Conservation (phyloP, 2,113 vertebrate species). For the Grammomys surdaster region DNA sequence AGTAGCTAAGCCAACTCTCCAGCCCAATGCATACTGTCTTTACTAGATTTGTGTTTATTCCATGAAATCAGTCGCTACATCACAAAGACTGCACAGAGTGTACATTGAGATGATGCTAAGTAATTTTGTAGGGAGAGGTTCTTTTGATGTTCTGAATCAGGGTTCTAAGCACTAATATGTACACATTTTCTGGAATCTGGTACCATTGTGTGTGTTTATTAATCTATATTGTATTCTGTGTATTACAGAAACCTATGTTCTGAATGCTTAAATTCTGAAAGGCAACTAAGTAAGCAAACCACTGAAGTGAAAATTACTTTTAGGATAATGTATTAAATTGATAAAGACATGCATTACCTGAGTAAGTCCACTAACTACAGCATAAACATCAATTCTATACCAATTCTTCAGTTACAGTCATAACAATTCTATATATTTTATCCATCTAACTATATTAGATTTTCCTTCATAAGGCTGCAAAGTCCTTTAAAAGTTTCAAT, state of each 20-base stretch:
- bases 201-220: neutral
- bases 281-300: constrained; percentile 4
- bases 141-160: neutral
- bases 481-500: neutral
- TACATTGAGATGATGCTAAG: constrained; percentile 11
- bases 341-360: constrained; percentile 43
- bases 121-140: neutral
- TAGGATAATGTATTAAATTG: neutral
- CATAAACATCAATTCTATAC: constrained; percentile 17
- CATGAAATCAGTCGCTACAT: neutral
- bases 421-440: neutral
- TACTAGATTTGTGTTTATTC: neutral
- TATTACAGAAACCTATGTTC: neutral
- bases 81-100: constrained; percentile 22
- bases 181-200: constrained; percentile 34
- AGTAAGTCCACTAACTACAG: constrained; percentile 1
- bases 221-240: neutral
- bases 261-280: neutral
- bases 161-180: constrained; percentile 11
- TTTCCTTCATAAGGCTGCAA: neutral
- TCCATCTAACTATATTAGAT: neutral
- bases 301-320: neutral
- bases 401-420: neutral
- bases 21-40: neutral
- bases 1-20: neutral